Evolutionary conservation across 2,797 vertebrate genomes (phyloP), one percentile per base, ranked within the genome.

Genomic region (Eurystomus glaucurus): DNA sequence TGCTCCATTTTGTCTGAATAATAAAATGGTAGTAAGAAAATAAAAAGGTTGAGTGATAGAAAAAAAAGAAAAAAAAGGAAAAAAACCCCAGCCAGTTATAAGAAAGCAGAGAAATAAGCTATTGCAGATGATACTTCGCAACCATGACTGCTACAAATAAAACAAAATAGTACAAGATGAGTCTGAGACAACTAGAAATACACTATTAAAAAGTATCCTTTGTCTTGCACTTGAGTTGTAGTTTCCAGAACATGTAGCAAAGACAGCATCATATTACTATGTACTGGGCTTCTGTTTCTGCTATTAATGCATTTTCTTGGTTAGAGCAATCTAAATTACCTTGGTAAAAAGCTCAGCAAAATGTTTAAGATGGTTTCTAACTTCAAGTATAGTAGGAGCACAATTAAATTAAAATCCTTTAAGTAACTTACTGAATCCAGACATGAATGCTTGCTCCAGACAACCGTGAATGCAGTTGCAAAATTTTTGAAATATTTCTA

Each of bases 21-120:
- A 71, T 45, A 54, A 61, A 84, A 11, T 16, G n/a, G 61, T 58
- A 54, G 7, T 11, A 57, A n/a, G 46, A 85, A 90, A 87, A 84
- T 20, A 77, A 77, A 72, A 95, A 3, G 4, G 11, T 7, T 14
- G 2, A 37, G 5, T 50, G 50, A n/a, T 57, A 16, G 18, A 48
- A 55, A 26, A 17, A 1, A 7, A 10, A 21, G 17, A 8, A 7
- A 6, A 1, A 16, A 16, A 8, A 11, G 11, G n/a, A 37, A 37
- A 37, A 37, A 37, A 37, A 37, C 8, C 37, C 37, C 37, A 37
- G 7, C 1, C 51, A n/a, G 6, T 54, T 66, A 25, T 6, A 60
- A 28, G 10, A 74, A 78, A 54, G 9, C 6, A 57, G 46, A 50
- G 21, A 82, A 88, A 74, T 14, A 61, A 51, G 2, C 16, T 85